phyloP scores from a whole-genome alignment of 92 coral and sea anemone genomes.

The Heteractis magnifica region DNA sequence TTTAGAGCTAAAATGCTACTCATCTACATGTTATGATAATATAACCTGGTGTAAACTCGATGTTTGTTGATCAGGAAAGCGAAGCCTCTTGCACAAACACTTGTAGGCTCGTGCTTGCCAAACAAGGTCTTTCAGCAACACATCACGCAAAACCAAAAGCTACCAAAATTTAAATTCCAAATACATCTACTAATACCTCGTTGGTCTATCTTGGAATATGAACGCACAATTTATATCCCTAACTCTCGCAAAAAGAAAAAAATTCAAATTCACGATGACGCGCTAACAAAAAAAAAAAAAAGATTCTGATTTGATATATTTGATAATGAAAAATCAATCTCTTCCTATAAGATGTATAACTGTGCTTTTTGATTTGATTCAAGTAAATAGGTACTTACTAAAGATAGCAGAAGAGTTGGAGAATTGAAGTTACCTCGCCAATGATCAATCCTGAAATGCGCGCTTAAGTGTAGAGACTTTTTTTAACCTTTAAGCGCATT shows the following conservation, averaged over 20 bases:
- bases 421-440: neutral
- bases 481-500: constrained; percentile 27
- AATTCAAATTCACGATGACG: neutral
- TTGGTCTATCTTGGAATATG: too few relatives aligned
- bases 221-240: neutral
- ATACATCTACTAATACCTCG: neutral
- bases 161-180: neutral
- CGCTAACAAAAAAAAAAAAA: neutral
- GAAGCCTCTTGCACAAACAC: too few relatives aligned
- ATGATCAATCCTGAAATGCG: constrained; percentile 14
- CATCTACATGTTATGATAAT: too few relatives aligned
- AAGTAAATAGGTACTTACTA: constrained; percentile 11
- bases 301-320: neutral
- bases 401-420: neutral
- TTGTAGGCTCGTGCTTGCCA: too few relatives aligned
- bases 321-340: neutral
- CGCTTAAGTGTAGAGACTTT: constrained; percentile 7
- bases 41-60: too few relatives aligned
- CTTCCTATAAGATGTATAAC: neutral
- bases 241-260: neutral
- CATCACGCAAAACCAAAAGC: too few relatives aligned
- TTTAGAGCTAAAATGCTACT: too few relatives aligned
- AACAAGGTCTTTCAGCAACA: too few relatives aligned
- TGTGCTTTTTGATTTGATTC: neutral
- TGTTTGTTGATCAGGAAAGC: too few relatives aligned